These are phyloP conservation scores for Callithrix jacchus DNA, from an alignment of 2,113 vertebrate species.

Conservation along the genomic window DNA sequence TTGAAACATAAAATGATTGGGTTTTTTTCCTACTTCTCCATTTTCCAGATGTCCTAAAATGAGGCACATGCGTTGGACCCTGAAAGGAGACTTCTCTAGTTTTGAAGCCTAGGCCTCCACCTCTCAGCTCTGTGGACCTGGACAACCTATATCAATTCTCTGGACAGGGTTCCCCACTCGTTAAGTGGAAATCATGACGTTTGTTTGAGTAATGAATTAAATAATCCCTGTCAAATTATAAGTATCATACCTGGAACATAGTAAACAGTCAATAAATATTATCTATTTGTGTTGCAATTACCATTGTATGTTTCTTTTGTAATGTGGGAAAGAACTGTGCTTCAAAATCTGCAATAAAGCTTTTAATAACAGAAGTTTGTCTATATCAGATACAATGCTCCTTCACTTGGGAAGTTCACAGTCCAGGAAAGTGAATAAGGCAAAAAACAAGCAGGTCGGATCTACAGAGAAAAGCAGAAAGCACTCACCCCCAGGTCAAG, in stretches of 20 bases:
- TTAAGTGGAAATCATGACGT: not conserved
- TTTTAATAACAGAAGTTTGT: not conserved
- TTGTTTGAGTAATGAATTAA: not conserved
- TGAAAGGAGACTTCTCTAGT: not conserved
- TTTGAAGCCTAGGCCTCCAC: not conserved
- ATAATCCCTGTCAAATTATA: not conserved
- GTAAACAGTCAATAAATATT: too few species aligned
- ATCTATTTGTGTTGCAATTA: not conserved
- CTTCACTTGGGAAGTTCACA: not conserved
- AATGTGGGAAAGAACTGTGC: not conserved
- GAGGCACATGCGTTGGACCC: not conserved
- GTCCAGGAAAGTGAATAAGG: not conserved
- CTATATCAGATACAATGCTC: accelerated
- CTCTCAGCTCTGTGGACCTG: not conserved
- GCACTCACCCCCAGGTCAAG: not conserved
- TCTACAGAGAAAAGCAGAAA: not conserved
- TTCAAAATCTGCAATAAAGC: not conserved
- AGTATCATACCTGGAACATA: not conserved
- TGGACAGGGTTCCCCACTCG: not conserved
- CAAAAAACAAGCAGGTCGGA: not conserved
- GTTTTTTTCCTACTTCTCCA: not conserved
- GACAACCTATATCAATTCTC: not conserved
- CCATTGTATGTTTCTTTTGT: not conserved
- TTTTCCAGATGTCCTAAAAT: not conserved
- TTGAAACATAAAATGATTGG: not conserved